Conservation (phyloP, 35 echinoderm and acorn worm genomes). For the Holothuria glaberrima region DNA sequence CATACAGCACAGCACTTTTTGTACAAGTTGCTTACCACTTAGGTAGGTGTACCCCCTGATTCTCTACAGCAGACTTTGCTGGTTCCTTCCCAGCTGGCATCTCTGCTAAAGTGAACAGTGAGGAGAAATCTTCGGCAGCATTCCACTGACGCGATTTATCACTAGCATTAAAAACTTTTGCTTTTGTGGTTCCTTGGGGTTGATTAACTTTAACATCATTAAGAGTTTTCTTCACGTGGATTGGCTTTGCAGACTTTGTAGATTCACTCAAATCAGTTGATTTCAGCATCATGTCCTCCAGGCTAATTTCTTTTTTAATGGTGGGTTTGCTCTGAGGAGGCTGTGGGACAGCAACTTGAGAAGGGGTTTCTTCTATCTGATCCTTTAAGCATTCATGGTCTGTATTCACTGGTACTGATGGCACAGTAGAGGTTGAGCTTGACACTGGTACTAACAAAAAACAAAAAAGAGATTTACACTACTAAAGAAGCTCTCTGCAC, state of each 20-base stretch:
- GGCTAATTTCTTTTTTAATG: slow-evolving; percentile 38
- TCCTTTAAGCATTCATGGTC: too few relatives aligned
- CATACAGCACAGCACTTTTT: too few relatives aligned
- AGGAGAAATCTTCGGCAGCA: slow-evolving; percentile 43
- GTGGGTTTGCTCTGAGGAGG: background rate
- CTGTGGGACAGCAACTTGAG: background rate
- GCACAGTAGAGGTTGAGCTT: too few relatives aligned
- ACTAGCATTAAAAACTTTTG: slow-evolving; percentile 19
- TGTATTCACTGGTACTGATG: too few relatives aligned
- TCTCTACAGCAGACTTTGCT: background rate
- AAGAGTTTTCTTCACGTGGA: slow-evolving; percentile 72
- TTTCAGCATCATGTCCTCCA: slow-evolving; percentile 89
- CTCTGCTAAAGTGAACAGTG: slow-evolving; percentile 53
- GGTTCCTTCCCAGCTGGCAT: background rate
- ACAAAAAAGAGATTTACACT: too few relatives aligned
- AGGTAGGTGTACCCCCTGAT: background rate
- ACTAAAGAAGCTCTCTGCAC: too few relatives aligned
- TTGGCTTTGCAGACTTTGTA: slow-evolving; percentile 61
- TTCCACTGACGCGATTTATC: slow-evolving; percentile 69
- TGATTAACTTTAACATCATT: slow-evolving; percentile 59
- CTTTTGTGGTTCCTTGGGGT: background rate
- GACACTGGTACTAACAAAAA: too few relatives aligned
- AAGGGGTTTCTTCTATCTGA: background rate
- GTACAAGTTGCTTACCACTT: background rate
- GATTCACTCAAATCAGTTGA: slow-evolving; percentile 80